phyloP scores from a whole-genome alignment of 2,797 vertebrate species.

The Mareca penelope region DNA sequence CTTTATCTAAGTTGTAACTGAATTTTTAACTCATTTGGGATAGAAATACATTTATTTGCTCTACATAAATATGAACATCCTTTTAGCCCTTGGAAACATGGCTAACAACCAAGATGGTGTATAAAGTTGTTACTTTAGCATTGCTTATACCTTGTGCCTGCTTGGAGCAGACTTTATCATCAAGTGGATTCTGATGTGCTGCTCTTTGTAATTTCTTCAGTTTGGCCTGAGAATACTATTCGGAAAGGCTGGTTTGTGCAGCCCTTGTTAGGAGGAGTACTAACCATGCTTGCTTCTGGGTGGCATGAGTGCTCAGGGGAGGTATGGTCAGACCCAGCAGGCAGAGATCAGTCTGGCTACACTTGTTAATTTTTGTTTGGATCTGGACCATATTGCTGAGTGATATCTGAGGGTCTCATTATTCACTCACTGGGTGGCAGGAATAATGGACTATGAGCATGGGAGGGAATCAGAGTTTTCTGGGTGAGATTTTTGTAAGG shows the following conservation, averaged over 20 bases:
- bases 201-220: neutral
- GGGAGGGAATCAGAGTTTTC: neutral
- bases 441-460: constrained; percentile 6
- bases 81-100: neutral
- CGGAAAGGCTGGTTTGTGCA: neutral
- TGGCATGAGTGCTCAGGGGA: constrained; percentile 40
- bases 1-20: neutral
- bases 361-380: constrained; percentile 85
- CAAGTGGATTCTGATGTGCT: neutral
- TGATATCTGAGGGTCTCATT: constrained; percentile 81
- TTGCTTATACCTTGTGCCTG: neutral
- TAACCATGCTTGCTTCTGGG: neutral
- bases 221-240: neutral
- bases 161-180: neutral
- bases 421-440: constrained; percentile 82
- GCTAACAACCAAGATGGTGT: neutral
- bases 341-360: constrained; percentile 81
- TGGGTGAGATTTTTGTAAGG: neutral
- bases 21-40: neutral
- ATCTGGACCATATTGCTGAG: constrained; percentile 70
- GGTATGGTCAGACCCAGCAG: constrained; percentile 78
- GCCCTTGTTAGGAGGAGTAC: neutral
- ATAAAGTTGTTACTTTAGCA: neutral
- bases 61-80: neutral
- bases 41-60: neutral